phyloP scores from a whole-genome alignment of 1,140 invertebrate species.

The Drosophila pruinosa region DNA sequence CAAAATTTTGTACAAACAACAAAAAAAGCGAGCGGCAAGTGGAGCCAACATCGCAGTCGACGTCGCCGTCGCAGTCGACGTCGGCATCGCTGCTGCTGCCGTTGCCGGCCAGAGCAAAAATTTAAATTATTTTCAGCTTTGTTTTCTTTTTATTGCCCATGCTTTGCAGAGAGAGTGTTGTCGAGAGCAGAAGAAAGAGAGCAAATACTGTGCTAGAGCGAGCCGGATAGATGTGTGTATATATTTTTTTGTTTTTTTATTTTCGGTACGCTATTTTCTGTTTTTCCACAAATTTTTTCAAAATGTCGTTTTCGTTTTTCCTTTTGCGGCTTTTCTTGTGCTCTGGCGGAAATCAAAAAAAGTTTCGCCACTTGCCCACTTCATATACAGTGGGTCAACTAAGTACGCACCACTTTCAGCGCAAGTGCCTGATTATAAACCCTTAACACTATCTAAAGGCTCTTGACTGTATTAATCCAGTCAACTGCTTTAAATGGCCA shows the following conservation, averaged over 20 bases:
- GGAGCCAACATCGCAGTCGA: constrained; percentile 28
- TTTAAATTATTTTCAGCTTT: constrained; percentile 79
- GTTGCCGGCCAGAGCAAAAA: constrained; percentile 50
- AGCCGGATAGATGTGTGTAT: constrained; percentile 8
- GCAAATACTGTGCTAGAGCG: not conserved
- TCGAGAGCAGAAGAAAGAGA: not conserved
- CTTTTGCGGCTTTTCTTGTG: constrained; percentile 23
- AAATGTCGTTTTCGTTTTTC: constrained; percentile 38
- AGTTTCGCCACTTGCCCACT: not conserved
- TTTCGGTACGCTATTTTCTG: constrained; percentile 62
- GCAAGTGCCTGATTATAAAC: not conserved
- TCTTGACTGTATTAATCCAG: not conserved
- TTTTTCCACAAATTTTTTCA: constrained; percentile 44
- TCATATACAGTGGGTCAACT: not conserved
- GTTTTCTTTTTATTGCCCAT: constrained; percentile 68
- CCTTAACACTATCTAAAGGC: not conserved
- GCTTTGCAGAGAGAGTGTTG: constrained; percentile 1
- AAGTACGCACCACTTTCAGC: not conserved
- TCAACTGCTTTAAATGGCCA: not conserved
- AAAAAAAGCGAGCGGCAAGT: constrained; percentile 36
- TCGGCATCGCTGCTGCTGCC: constrained; percentile 12
- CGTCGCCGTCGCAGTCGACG: constrained; percentile 36
- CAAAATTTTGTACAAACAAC: constrained; percentile 76
- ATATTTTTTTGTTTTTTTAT: too few relatives aligned
- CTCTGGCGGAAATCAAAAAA: constrained; percentile 16